phyloP scores from a whole-genome alignment of 2,113 vertebrate species.

The Trichomycterus rosablanca region DNA sequence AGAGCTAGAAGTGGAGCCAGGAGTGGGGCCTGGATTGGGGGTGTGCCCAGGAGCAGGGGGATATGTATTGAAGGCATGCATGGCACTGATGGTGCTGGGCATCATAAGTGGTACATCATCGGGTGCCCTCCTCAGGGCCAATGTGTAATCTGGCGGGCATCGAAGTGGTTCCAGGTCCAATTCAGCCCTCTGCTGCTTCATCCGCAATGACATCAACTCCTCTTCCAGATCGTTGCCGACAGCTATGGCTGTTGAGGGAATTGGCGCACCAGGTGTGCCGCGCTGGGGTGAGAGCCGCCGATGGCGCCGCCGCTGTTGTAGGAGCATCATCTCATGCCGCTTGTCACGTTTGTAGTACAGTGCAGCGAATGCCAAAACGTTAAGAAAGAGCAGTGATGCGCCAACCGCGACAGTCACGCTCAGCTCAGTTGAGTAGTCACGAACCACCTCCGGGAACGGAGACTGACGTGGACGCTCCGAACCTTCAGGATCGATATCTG shows the following conservation, averaged over 20 bases:
- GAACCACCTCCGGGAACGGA: conserved; percentile 85
- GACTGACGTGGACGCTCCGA: conserved; percentile 75
- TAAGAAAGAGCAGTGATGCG: conserved; percentile 92
- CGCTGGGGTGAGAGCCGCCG: conserved; percentile 81
- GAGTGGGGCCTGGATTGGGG: conserved; percentile 56
- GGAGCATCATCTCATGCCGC: conserved; percentile 81
- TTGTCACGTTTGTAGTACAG: conserved; percentile 98
- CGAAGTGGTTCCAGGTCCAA: conserved; percentile 70
- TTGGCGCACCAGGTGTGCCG: conserved; percentile 34
- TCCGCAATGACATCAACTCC: conserved; percentile 97
- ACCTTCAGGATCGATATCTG: conserved; percentile 75
- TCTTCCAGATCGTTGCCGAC: conserved; percentile 92
- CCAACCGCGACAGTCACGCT: conserved; percentile 96
- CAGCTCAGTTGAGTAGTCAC: conserved; percentile 97
- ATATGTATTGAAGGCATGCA: conserved; percentile 97
- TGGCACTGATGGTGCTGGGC: conserved; percentile 96
- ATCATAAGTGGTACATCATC: conserved; percentile 98
- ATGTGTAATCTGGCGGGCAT: conserved; percentile 95
- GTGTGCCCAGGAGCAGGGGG: conserved; percentile 77
- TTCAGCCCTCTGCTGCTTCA: conserved; percentile 97
- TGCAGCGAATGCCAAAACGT: conserved; percentile 93
- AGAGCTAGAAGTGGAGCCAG: conserved; percentile 78
- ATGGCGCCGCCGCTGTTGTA: conserved; percentile 76
- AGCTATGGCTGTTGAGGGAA: conserved; percentile 54
- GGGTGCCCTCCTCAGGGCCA: conserved; percentile 93